Conservation (phyloP, 2,888 invertebrate species). For the Salticus scenicus region DNA sequence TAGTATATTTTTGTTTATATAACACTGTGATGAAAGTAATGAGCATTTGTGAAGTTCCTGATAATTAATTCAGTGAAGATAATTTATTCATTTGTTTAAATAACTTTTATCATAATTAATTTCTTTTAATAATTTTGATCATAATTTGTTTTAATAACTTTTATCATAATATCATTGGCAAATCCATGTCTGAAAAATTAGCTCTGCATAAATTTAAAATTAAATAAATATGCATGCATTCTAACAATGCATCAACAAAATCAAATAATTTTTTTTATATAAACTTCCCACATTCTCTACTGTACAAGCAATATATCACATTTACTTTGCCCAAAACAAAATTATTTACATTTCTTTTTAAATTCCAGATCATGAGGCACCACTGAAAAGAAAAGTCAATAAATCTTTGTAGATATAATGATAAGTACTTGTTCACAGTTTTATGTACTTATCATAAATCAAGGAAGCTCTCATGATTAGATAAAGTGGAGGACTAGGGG, state of each 20-base stretch:
- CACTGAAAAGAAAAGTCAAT: constrained; percentile 51
- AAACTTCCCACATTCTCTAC: constrained; percentile 27
- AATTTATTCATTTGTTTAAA: neutral
- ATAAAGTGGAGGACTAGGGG: constrained; percentile 65
- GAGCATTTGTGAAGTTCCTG: too few species aligned
- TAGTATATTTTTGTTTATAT: too few species aligned
- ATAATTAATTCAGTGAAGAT: neutral
- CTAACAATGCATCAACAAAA: constrained; percentile 29
- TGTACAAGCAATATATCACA: constrained; percentile 61
- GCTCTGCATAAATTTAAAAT: neutral
- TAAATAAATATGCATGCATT: constrained; percentile 29
- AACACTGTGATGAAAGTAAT: too few species aligned
- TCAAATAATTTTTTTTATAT: neutral
- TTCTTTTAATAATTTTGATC: neutral
- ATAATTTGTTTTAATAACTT: neutral
- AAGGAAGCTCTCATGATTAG: constrained; percentile 62
- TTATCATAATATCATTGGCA: neutral
- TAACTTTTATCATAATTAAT: neutral
- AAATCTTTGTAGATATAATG: constrained; percentile 48
- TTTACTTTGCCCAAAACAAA: constrained; percentile 39
- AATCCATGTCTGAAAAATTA: neutral
- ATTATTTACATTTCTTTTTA: constrained; percentile 63
- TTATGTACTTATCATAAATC: constrained; percentile 54
- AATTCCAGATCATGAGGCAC: constrained; percentile 51
- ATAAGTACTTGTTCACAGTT: constrained; percentile 41